phyloP scores from a whole-genome alignment of 2,888 invertebrate species.

The Papilio demoleus region DNA sequence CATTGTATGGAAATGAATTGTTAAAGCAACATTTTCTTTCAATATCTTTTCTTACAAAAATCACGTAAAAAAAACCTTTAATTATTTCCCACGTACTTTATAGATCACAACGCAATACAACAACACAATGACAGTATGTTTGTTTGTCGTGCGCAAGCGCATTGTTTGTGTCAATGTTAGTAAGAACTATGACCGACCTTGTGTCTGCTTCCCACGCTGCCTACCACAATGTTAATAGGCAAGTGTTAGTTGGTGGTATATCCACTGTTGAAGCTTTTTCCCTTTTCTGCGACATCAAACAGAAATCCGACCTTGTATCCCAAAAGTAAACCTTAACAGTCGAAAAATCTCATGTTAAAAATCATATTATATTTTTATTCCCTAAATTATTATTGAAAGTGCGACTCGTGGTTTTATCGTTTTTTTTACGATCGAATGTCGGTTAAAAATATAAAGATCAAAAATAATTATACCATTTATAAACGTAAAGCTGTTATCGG shows the following conservation, averaged over 20 bases:
- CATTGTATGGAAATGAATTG: background rate
- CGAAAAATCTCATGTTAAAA: no score
- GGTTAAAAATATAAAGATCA: background rate
- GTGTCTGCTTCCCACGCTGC: conserved; percentile 16
- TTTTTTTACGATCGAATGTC: background rate
- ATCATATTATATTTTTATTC: no score
- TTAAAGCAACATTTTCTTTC: background rate
- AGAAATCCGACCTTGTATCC: no score
- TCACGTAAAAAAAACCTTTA: background rate
- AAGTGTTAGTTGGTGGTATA: background rate
- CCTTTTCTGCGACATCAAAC: background rate
- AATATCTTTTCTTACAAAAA: background rate
- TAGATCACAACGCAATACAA: conserved; percentile 1
- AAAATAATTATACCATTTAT: background rate
- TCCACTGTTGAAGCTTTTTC: background rate
- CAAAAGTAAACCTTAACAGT: no score
- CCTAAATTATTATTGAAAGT: no score
- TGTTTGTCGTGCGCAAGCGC: conserved; percentile 5
- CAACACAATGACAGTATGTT: conserved; percentile 13
- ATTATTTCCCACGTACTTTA: conserved; percentile 11
- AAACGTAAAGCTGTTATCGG: background rate
- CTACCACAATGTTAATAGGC: background rate
- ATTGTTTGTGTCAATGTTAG: conserved; percentile 4
- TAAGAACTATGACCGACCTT: conserved; percentile 13
- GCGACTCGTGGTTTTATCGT: background rate